Base-by-base conservation (phyloP, 2,888 invertebrate species). In the Salpingus planirostris region DNA sequence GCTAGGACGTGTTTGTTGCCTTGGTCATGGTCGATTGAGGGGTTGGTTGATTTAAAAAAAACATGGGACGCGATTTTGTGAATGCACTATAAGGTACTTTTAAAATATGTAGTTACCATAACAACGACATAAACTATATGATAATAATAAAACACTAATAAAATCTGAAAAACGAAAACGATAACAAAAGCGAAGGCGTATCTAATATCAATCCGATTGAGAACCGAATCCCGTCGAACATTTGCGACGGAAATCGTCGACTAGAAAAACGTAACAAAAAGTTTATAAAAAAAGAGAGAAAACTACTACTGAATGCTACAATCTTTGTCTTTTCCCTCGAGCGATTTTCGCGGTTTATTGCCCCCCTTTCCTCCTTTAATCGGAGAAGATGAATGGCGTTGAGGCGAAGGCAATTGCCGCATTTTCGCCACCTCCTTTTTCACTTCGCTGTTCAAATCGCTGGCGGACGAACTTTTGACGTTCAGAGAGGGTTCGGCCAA, bases 221-320 rank as follows among this genome's bases (percentile, higher is more conserved):
- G 13, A 23, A 28, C 27, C 32, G 18, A 10, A 15, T 45, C 49
- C 54, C 52, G 36, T 47, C 50, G 47, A 42, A 27, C 33, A 26
- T 31, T 31, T 33, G 41, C 10, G 33, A 51, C 42, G 43, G 55
- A 58, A 53, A 53, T 55, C 52, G 51, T 54, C 55, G n/a, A 2
- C 5, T 10, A 11, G 13, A 23, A 24, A 18, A 21, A 29, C 3
- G 8, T 10, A 43, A 35, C 42, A 47, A 55, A 33, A 52, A 56
- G 55, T 54, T 38, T 43, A 47, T 32, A 45, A 50, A 43, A 48
- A 43, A 36, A 27, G 22, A 37, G 30, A 40, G 29, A 43, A 40
- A 40, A 36, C 28, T n/a, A n/a, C n/a, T 54, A 61, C 41, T 60
- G 60, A 32, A 61, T 49, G 38, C 45, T 46, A 33, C 61, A 61